Conservation (phyloP, 1,140 invertebrate species). For the Diploscapter pachys region DNA sequence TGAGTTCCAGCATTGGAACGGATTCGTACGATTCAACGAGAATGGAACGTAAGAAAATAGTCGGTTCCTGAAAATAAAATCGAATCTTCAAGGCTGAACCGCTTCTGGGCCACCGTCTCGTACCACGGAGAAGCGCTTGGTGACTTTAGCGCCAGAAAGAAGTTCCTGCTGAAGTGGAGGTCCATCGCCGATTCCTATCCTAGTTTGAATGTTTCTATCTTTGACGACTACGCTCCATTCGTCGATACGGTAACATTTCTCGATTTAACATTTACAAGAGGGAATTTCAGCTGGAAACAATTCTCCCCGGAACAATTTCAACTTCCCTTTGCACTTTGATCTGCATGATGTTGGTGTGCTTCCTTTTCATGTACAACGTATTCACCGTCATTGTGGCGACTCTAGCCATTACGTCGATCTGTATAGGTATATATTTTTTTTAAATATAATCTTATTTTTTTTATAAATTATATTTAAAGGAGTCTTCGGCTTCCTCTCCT, state of each 20-base stretch:
- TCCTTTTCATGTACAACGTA: constrained; percentile 61
- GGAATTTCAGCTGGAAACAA: constrained; percentile 59
- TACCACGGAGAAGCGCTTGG: constrained; percentile 46
- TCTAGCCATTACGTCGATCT: constrained; percentile 59
- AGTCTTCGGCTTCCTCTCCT: constrained; percentile 60
- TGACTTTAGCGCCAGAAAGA: constrained; percentile 39
- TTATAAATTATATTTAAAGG: constrained; percentile 34
- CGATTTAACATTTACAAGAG: constrained; percentile 19
- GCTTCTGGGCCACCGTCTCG: constrained; percentile 44
- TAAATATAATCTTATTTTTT: too few species aligned
- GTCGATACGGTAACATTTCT: constrained; percentile 14
- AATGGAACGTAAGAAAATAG: constrained; percentile 15
- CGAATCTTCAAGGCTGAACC: constrained; percentile 21
- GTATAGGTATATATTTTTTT: constrained; percentile 43
- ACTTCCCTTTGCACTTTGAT: constrained; percentile 59
- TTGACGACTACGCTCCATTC: constrained; percentile 32
- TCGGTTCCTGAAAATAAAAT: too few species aligned
- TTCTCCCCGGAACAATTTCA: constrained; percentile 60
- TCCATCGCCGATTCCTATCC: constrained; percentile 43
- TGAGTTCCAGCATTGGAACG: constrained; percentile 52
- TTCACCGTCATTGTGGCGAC: constrained; percentile 59
- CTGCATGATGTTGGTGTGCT: constrained; percentile 60
- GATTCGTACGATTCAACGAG: constrained; percentile 45
- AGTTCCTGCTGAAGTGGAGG: constrained; percentile 35
- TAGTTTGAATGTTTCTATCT: constrained; percentile 21